Conservation (phyloP, 2,113 vertebrate species). For the Varanus komodoensis region DNA sequence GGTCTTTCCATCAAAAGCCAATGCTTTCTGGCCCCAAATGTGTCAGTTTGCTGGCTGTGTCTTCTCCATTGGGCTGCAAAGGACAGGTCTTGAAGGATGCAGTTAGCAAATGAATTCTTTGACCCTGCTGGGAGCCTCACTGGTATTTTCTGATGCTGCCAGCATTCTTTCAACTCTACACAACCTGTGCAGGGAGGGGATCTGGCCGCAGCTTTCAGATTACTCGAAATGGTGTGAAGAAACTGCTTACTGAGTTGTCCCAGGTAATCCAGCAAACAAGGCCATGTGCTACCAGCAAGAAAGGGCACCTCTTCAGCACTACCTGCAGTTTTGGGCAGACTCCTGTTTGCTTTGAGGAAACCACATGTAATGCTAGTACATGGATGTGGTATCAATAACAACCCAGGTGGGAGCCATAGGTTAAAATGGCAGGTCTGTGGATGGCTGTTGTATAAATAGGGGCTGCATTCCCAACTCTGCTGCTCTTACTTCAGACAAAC, state of each 20-base stretch:
- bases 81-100: not conserved
- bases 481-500: not conserved
- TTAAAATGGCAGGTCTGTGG: not conserved
- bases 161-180: constrained; percentile 82
- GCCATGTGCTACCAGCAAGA: not conserved
- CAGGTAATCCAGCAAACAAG: constrained; percentile 74
- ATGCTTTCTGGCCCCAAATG: not conserved
- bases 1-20: not conserved
- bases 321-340: not conserved
- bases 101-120: constrained; percentile 23
- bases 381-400: not conserved
- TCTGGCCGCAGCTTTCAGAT: constrained; percentile 56
- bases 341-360: too few species aligned
- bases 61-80: constrained; percentile 8
- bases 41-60: not conserved
- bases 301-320: not conserved
- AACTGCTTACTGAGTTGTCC: constrained; percentile 82
- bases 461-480: not conserved
- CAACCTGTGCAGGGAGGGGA: constrained; percentile 40
- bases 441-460: not conserved
- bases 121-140: constrained; percentile 25
- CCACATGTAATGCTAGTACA: too few species aligned
- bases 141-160: constrained; percentile 30
- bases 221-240: constrained; percentile 76
- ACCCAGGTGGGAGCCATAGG: not conserved